Conservation (phyloP, 1,140 invertebrate genomes). For the Papilio polytes region DNA sequence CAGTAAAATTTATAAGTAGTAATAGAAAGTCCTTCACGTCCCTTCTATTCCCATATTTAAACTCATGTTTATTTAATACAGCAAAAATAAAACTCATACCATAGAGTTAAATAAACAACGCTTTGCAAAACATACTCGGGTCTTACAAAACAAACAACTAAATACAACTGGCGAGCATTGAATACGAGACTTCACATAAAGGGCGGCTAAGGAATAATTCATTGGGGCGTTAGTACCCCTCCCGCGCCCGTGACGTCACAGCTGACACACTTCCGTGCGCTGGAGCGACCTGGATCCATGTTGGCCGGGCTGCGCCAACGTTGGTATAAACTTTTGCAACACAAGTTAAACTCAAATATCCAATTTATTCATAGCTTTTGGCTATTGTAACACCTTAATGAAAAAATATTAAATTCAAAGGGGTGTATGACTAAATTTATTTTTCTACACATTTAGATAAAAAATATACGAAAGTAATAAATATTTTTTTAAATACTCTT, state of each 20-base stretch:
- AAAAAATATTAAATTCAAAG: too few species aligned
- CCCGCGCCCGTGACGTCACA: slow-evolving; percentile 53
- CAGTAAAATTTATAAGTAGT: too few species aligned
- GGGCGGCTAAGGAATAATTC: slow-evolving; percentile 42
- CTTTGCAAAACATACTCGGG: slow-evolving; percentile 1
- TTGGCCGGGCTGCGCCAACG: background rate
- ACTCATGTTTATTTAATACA: background rate
- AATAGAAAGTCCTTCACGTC: background rate
- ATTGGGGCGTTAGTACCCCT: slow-evolving; percentile 1
- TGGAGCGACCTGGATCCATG: slow-evolving; percentile 45
- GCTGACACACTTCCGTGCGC: slow-evolving; percentile 55
- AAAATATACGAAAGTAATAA: too few species aligned
- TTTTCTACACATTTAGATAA: too few species aligned
- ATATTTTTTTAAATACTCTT: too few species aligned
- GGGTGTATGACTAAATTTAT: too few species aligned
- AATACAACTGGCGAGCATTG: slow-evolving; percentile 15
- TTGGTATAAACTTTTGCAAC: background rate
- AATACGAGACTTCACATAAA: slow-evolving; percentile 29
- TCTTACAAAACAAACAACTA: slow-evolving; percentile 10
- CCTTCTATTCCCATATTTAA: background rate
- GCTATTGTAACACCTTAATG: too few species aligned
- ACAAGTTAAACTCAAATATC: background rate
- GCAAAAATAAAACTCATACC: background rate
- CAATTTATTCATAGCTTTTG: too few species aligned
- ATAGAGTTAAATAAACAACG: slow-evolving; percentile 4